These are phyloP conservation scores for Kryptopterus vitreolus DNA, from an alignment of 2,797 vertebrate genomes.

Conservation along the genomic window DNA sequence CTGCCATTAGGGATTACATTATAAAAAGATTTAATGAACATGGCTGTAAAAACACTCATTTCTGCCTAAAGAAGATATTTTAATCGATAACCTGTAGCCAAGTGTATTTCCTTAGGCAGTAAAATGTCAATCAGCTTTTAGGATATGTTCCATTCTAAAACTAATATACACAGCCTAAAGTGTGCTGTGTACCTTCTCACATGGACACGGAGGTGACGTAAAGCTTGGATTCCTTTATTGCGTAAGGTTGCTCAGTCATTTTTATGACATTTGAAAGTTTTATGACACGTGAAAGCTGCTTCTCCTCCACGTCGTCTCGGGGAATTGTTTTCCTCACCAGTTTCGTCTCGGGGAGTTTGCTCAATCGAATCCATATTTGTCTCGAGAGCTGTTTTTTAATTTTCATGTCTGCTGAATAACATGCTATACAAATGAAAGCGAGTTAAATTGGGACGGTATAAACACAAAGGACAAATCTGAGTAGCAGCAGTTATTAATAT, in stretches of 20 bases:
- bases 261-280: too few relatives aligned
- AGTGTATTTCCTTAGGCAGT: background rate
- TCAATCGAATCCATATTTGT: background rate
- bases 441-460: background rate
- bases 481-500: background rate
- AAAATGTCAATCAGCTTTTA: background rate
- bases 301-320: background rate
- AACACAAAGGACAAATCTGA: too few relatives aligned
- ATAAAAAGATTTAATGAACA: background rate
- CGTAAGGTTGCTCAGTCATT: background rate
- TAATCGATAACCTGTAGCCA: background rate
- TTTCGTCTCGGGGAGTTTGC: background rate
- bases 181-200: background rate
- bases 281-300: background rate
- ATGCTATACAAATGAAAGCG: background rate
- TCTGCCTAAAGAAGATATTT: background rate
- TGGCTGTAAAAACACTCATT: slow-evolving; percentile 4
- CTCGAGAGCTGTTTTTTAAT: background rate
- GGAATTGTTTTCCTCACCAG: background rate
- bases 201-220: background rate
- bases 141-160: background rate
- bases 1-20: background rate
- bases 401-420: background rate
- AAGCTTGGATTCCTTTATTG: background rate
- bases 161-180: background rate